Conservation (phyloP, 2,888 invertebrate species). For the Yponomeuta cagnagella region DNA sequence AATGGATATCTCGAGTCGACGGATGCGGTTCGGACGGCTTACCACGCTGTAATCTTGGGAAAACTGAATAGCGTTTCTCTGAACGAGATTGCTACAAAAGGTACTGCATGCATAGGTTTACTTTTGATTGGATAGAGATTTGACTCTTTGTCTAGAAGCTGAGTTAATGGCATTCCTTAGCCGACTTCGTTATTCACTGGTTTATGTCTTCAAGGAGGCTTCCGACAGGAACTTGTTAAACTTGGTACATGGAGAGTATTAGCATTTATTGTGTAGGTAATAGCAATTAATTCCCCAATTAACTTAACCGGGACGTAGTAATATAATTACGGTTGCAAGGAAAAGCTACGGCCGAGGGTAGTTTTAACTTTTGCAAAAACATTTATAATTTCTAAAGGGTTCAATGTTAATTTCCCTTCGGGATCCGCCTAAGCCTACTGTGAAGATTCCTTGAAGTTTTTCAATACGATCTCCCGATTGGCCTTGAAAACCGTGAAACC, state of each 20-base stretch:
- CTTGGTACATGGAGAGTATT: not conserved
- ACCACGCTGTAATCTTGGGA: conserved; percentile 29
- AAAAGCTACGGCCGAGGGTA: not conserved
- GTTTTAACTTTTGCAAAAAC: not conserved
- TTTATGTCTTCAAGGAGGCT: not conserved
- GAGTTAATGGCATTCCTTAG: conserved; percentile 2
- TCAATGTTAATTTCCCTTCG: not conserved
- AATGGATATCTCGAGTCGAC: conserved; percentile 32
- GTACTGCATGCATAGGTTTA: conserved; percentile 27
- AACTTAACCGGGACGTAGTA: not conserved
- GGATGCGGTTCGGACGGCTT: conserved; percentile 10
- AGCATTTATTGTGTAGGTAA: not conserved
- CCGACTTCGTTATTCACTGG: not conserved
- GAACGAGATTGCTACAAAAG: conserved; percentile 21
- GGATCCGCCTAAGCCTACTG: not conserved
- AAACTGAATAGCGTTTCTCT: conserved; percentile 28
- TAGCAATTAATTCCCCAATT: conserved; percentile 2
- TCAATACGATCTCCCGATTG: not conserved
- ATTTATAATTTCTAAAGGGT: not conserved
- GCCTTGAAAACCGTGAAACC: not conserved
- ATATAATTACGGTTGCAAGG: not conserved
- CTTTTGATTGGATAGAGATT: conserved; percentile 12
- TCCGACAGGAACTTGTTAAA: not conserved
- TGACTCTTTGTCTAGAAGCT: not conserved
- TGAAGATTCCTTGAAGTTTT: not conserved